These are phyloP conservation scores for Holothuria glaberrima DNA, from an alignment of 35 echinoderm and acorn worm genomes.

Conservation along the genomic window DNA sequence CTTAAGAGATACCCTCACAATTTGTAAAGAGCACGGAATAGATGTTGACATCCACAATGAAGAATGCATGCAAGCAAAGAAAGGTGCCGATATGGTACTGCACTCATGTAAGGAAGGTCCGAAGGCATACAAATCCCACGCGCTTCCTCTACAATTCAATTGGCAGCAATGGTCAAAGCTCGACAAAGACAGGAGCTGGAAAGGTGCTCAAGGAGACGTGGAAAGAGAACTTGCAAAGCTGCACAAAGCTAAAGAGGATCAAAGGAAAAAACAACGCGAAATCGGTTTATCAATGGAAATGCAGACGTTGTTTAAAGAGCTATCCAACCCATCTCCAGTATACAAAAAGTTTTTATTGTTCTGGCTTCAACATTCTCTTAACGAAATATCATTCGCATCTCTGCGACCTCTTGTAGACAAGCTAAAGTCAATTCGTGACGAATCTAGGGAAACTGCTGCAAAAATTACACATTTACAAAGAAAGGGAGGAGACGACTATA, in stretches of 20 bases:
- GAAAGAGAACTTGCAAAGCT: constrained; percentile 4
- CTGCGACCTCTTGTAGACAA: constrained; percentile 28
- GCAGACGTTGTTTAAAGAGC: not conserved
- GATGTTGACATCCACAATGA: not conserved
- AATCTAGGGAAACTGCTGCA: not conserved
- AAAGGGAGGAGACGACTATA: not conserved
- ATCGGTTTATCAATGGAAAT: constrained; percentile 25
- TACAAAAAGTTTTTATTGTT: constrained; percentile 3
- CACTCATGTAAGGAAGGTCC: not conserved
- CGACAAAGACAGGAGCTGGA: constrained; percentile 55
- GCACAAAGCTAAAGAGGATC: constrained; percentile 9
- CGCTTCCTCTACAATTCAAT: not conserved
- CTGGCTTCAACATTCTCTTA: constrained; percentile 44
- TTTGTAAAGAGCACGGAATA: not conserved
- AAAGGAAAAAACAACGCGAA: constrained; percentile 2
- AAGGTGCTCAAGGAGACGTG: constrained; percentile 31
- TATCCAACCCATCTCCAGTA: not conserved
- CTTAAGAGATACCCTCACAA: not conserved
- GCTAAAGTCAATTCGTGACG: not conserved
- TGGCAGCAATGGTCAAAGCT: constrained; percentile 3
- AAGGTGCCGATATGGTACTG: not conserved
- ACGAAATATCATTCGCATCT: not conserved
- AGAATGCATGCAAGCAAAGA: not conserved
- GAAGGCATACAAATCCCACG: not conserved
- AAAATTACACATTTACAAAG: constrained; percentile 9